These are phyloP conservation scores for Patagioenas fasciata DNA, from an alignment of 2,113 vertebrate species.

Conservation along the genomic window DNA sequence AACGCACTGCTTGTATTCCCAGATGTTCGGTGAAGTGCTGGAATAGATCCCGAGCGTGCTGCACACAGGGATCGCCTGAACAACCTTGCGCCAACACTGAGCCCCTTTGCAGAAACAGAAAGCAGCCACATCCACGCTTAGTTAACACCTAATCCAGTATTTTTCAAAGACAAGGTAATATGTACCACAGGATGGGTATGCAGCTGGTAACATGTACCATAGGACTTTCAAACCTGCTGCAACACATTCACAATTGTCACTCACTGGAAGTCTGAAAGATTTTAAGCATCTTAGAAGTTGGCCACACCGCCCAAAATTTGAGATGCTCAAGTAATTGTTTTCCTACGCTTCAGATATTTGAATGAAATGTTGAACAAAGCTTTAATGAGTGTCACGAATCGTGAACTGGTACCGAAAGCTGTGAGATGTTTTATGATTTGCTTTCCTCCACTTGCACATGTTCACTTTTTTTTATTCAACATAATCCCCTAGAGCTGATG, in stretches of 20 bases:
- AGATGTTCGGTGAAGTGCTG: neutral
- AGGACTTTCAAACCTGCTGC: neutral
- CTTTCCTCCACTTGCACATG: neutral
- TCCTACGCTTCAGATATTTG: neutral
- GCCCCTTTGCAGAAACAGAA: rapidly evolving
- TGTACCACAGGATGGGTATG: rapidly evolving
- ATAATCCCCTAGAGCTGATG: neutral
- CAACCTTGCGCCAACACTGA: neutral
- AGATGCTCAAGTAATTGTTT: neutral
- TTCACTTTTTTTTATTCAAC: neutral
- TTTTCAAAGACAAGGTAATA: neutral
- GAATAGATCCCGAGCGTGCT: rapidly evolving
- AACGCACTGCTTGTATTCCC: neutral
- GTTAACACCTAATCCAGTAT: neutral
- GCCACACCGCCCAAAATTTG: neutral
- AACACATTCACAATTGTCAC: neutral
- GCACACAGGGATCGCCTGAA: neutral
- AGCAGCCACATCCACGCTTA: rapidly evolving
- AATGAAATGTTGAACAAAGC: neutral
- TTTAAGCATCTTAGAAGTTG: neutral
- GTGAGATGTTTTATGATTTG: neutral
- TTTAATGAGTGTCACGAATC: neutral
- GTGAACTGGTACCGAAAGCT: neutral
- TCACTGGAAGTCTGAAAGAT: neutral
- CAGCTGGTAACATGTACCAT: rapidly evolving